Evolutionary conservation across 2,888 invertebrate species (phyloP).

Genomic region (Odontothrips loti): DNA sequence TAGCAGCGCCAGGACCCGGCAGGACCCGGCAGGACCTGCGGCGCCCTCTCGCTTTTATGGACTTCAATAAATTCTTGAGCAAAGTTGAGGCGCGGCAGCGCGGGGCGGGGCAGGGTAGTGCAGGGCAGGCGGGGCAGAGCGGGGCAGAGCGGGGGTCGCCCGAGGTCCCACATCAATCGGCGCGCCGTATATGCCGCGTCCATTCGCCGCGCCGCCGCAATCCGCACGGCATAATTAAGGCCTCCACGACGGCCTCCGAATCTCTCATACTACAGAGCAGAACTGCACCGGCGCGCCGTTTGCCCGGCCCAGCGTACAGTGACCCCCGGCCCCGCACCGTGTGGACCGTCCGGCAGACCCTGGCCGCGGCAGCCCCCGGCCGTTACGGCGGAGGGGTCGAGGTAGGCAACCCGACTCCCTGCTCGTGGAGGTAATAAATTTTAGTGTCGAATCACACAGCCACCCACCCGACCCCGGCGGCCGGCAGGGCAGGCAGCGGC

Average conservation of each 20-base stretch:
- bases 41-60: conserved; percentile 5
- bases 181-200: background rate
- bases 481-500: too few species aligned
- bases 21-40: background rate
- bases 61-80: background rate
- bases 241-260: too few species aligned
- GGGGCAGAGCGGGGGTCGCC: background rate
- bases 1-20: background rate
- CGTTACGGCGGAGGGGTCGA: background rate
- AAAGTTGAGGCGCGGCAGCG: background rate
- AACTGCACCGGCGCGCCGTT: background rate
- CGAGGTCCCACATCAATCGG: background rate
- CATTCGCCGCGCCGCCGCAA: background rate
- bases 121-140: background rate
- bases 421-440: too few species aligned
- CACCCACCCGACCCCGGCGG: too few species aligned
- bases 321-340: background rate
- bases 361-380: background rate
- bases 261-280: too few species aligned
- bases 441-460: too few species aligned
- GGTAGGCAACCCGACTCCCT: background rate
- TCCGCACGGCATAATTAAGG: background rate
- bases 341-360: background rate
- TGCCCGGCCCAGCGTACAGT: background rate
- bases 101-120: background rate